Percentiles rank a stretch among this genome's conserved stretches.
Conservation (phyloP, 2,113 vertebrate species). For the Cynopterus brachyotis region DNA sequence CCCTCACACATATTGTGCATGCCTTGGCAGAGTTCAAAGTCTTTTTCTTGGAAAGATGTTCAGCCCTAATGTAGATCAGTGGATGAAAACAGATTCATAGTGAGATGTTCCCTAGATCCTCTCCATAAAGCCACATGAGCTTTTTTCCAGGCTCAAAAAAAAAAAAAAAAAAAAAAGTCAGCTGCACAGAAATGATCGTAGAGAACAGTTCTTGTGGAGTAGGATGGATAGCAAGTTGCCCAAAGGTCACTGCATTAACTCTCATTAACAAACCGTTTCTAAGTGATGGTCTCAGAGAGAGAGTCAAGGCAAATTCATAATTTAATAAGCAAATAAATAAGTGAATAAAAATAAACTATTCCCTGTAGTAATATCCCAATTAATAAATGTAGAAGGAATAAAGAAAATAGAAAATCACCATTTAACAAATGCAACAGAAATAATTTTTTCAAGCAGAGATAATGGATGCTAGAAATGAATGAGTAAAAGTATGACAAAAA, state of each 20-base stretch:
- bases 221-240: neutral
- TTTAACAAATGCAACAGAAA: neutral
- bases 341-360: neutral
- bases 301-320: neutral
- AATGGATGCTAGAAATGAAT: neutral
- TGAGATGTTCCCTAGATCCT: neutral
- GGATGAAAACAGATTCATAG: neutral
- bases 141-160: neutral
- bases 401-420: neutral
- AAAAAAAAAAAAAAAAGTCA: neutral
- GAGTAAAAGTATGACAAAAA: neutral
- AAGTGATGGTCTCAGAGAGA: neutral
- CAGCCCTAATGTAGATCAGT: neutral
- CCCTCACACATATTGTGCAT: neutral
- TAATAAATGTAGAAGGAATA: neutral
- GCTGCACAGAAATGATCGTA: neutral
- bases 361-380: neutral
- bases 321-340: neutral
- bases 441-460: neutral
- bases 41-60: neutral
- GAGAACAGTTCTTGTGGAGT: neutral
- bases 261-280: neutral
- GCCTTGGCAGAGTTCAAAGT: neutral
- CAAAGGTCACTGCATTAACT: neutral
- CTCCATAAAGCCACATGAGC: neutral